Evolutionary conservation across 2,888 invertebrate species (phyloP), one percentile per base, ranked within the genome.

Genomic region (Amaurobius ferox): DNA sequence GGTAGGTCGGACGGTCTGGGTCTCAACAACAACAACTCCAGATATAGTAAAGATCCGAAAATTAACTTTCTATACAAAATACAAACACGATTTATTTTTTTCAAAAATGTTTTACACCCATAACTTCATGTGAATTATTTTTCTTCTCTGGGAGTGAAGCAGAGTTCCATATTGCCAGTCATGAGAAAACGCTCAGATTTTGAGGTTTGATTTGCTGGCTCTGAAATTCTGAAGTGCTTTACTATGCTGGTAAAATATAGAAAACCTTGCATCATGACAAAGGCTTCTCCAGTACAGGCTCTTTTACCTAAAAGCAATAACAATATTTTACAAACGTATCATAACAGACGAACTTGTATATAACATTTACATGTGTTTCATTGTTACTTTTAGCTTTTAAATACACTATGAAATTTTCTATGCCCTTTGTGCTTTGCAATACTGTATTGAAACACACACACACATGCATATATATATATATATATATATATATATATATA

Each of bases 261-360:
- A 13, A 79, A 79, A 5, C 26, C 23, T 39, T 79, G 62, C 19
- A 19, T 44, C 64, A 71, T 71, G 13, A n/a, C 28, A 16, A 26
- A 64, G 16, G 26, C 11, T 62, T 79, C 79, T 28, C 78, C 78
- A 1, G 62, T 16, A 40, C 78, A 79, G 0, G 78, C 19, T n/a
- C 70, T 23, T 16, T 40, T 79, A 1, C 78, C 78, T 79, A 16
- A 0, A 67, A 40, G 19, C 6, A 77, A 26, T 1, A 77, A 30
- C 9, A 29, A 48, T 26, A 19, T 28, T n/a, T 23, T 7, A 19
- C 26, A 62, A 19, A n/a, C 48, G 9, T 5, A 35, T 9, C n/a
- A n/a, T n/a, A n/a, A n/a, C n/a, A n/a, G n/a, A n/a, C n/a, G n/a
- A n/a, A n/a, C n/a, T n/a, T n/a, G n/a, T n/a, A n/a, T n/a, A n/a